Evolutionary conservation across 2,113 vertebrate genomes (phyloP).

Genomic region (Psilopsiagon aurifrons): DNA sequence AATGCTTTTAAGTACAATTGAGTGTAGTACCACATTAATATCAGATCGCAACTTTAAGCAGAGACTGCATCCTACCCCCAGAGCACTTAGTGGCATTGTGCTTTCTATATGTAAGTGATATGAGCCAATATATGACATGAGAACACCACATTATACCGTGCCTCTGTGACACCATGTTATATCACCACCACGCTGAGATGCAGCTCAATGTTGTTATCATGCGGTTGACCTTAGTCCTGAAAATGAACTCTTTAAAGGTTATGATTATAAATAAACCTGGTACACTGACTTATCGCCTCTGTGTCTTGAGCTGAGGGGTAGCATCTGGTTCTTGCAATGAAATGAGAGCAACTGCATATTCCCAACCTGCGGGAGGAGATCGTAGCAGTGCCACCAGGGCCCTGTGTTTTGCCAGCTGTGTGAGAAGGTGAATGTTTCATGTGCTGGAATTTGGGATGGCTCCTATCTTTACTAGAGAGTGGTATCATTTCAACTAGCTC

Average conservation of each 20-base stretch:
- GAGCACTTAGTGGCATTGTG: background rate
- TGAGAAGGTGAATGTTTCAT: background rate
- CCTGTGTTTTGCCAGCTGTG: background rate
- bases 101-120: background rate
- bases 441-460: background rate
- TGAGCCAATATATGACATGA: background rate
- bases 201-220: background rate
- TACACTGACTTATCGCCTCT: background rate
- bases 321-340: background rate
- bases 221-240: background rate
- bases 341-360: background rate
- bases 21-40: background rate
- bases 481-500: background rate
- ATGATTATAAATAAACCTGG: constrained; percentile 1
- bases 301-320: background rate
- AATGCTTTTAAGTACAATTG: background rate
- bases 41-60: background rate
- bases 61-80: background rate
- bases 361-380: background rate
- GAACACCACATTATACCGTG: background rate
- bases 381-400: background rate
- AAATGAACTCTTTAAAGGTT: constrained; percentile 24
- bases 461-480: background rate
- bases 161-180: background rate
- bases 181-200: background rate